Evolutionary conservation across 2,113 vertebrate genomes (phyloP), one percentile per base, ranked within the genome.

Genomic region (Genyomyrus donnyi): DNA sequence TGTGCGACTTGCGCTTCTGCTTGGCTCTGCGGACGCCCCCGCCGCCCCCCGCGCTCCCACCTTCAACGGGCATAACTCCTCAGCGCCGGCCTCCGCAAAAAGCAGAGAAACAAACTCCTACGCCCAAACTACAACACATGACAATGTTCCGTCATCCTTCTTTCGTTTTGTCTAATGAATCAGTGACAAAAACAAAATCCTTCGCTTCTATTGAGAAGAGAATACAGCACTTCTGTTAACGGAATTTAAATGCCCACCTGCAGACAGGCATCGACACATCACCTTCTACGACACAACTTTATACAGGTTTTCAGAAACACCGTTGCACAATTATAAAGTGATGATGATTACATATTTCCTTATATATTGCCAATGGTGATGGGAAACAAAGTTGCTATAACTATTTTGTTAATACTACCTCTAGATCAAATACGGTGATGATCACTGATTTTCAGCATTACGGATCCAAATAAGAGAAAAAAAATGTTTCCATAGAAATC

Each of bases 1-100:
- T 98, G 92, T 98, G 98, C 0, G 97, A 98, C 94, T 99, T 99
- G 93, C 98, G 97, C 91, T 99, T 99, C 95, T 98, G 97, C 94
- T 99, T 99, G 83, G 96, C 96, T 91, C 98, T 97, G 62, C 98
- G 97, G 93, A 97, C 96, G 92, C 96, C 93, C 83, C 96, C 96
- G n/a, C 85, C 85, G 50, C 85, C 50, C 5, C 84, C 84, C 93
- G 97, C 96, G 92, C 96, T 93, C 93, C 96, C 96, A 92, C 97
- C 98, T 96, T 99, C 98, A 95, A 97, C 97, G 92, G 98, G 98
- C 97, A 99, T 99, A 95, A 94, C 96, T 97, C 96, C 96, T 93
- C 94, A 92, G 93, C 92, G 92, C 39, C 74, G 50, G 80, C 45
- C 66, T 88, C 66, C 48, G 45, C 62, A 80, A 56, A 21, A 42